Evolutionary conservation across 2,113 vertebrate genomes (phyloP), one percentile per base, ranked within the genome.

Genomic region (Spea multiplicata): DNA sequence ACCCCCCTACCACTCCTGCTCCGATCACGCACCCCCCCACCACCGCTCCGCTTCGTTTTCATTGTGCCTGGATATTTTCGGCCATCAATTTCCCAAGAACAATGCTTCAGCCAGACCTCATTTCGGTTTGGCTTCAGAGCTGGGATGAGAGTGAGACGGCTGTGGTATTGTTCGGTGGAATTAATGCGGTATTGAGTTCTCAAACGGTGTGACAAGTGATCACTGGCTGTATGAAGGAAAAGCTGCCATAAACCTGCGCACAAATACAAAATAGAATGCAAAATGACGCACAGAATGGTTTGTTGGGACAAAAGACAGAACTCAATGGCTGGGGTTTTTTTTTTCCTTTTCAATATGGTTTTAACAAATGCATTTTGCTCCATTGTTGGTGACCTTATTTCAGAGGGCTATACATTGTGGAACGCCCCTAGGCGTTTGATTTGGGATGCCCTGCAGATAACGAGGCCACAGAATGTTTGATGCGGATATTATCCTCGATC

Each of bases 111-210:
- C 76, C 57, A 53, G 76, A 78, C 57, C 76, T 71, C 59, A 71
- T 78, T 78, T 71, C 76, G 71, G 76, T 71, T 78, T 52, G 64
- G 75, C 71, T 78, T 65, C 75, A 78, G 68, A 71, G 76, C 55
- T 17, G 48, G 65, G 76, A 71, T 78, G 76, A 71, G 53, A 71
- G 57, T 7, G 68, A 62, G 71, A 71, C 44, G 76, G 74, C 74
- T 65, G 57, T 52, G 8, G 76, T 68, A 71, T 78, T 71, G 76
- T 78, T 71, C 47, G 12, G 45, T 44, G 30, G 68, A 65, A 71
- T 79, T 72, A 73, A 73, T 66, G 61, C 62, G 45, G 59, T 73
- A 79, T 72, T 66, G 76, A 79, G 76, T 66, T 79, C 70, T 66
- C 49, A 45, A 66, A 61, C 76, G 8, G 76, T 57, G 69, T 79